These are phyloP conservation scores for Apis florea DNA, from an alignment of 1,140 invertebrate species.

Conservation along the genomic window DNA sequence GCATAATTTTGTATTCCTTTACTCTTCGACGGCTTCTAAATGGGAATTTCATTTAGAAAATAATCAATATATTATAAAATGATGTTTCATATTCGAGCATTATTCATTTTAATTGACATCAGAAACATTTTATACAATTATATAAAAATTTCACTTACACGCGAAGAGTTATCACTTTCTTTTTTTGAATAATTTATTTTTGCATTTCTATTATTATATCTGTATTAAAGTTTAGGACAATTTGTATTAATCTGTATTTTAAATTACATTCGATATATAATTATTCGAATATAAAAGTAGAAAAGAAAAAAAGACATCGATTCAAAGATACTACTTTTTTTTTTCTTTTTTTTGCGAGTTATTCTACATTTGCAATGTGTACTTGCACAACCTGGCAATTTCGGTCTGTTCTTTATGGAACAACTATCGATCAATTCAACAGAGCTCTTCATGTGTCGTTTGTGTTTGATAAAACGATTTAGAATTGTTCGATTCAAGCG, in stretches of 20 bases:
- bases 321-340: not conserved
- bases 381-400: not conserved
- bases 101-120: too few species aligned
- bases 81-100: too few species aligned
- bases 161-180: too few species aligned
- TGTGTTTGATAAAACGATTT: conserved; percentile 28
- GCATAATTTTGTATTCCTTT: not conserved
- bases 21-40: too few species aligned
- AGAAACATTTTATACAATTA: too few species aligned
- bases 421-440: conserved; percentile 24
- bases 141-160: too few species aligned
- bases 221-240: not conserved
- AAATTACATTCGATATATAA: not conserved
- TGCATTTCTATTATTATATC: not conserved
- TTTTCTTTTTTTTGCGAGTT: not conserved
- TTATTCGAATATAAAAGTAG: not conserved
- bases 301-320: conserved; percentile 13
- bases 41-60: too few species aligned
- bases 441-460: conserved; percentile 3
- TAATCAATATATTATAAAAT: too few species aligned
- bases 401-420: conserved; percentile 11
- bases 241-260: not conserved
- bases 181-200: too few species aligned
- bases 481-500: conserved; percentile 23
- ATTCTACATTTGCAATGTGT: not conserved